These are phyloP conservation scores for Bombylius major DNA, from an alignment of 2,888 invertebrate genomes.

Conservation along the genomic window DNA sequence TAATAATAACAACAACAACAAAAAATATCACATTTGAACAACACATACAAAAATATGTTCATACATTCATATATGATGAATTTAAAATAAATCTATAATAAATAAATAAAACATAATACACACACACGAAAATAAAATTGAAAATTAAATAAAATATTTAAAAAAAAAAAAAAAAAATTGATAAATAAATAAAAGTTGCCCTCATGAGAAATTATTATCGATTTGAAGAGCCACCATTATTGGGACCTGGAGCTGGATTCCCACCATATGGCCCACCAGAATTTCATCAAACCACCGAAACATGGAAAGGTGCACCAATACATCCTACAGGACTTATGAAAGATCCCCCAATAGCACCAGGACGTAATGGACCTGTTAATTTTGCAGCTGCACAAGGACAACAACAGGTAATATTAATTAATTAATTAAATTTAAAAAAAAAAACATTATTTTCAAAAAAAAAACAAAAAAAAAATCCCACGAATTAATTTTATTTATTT, in stretches of 20 bases:
- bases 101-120: no score
- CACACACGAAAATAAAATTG: no score
- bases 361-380: constrained; percentile 35
- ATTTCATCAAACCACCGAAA: constrained; percentile 35
- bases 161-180: constrained; percentile 12
- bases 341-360: constrained; percentile 42
- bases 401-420: constrained; percentile 25
- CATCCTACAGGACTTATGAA: constrained; percentile 46
- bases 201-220: constrained; percentile 33
- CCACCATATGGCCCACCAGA: constrained; percentile 36
- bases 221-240: constrained; percentile 37
- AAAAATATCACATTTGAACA: no score
- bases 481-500: not conserved
- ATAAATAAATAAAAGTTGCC: constrained; percentile 19
- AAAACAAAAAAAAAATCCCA: not conserved
- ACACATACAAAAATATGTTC: no score
- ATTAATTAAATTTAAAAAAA: not conserved
- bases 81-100: no score
- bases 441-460: not conserved
- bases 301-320: constrained; percentile 35
- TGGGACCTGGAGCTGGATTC: constrained; percentile 34
- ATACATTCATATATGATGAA: no score
- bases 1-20: no score
- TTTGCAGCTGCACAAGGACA: constrained; percentile 34
- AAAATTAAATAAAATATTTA: not conserved